Percentiles rank a stretch among this genome's conserved stretches.
Evolutionary conservation across 2,888 invertebrate genomes (phyloP).

Genomic region (Podotricha telesiphe): DNA sequence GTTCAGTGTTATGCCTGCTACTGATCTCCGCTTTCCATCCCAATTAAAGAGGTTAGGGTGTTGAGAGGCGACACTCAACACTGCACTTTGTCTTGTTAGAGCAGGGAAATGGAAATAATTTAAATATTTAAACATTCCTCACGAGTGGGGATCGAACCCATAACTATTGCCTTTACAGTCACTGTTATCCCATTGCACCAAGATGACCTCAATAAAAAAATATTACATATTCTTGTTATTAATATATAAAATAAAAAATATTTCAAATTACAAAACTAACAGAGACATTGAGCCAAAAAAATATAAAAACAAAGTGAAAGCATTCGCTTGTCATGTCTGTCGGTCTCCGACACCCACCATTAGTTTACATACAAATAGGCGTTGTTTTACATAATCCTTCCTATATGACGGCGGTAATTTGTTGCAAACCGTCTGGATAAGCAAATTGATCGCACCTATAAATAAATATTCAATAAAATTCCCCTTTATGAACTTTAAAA

Average conservation of each 20-base stretch:
- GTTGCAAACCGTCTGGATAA: constrained; percentile 78
- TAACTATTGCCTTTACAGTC: no score
- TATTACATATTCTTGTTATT: no score
- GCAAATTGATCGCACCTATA: constrained; percentile 75
- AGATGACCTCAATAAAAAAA: not conserved
- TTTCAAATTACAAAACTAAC: not conserved
- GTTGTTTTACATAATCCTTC: constrained; percentile 82
- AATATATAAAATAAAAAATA: no score
- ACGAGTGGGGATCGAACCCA: no score
- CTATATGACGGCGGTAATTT: constrained; percentile 77
- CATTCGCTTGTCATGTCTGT: constrained; percentile 51
- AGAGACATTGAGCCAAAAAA: constrained; percentile 7
- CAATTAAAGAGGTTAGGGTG: no score
- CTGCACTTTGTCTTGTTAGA: no score
- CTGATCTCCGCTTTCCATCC: no score
- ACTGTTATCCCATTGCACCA: no score
- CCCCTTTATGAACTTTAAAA: constrained; percentile 35
- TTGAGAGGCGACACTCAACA: no score
- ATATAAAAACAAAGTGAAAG: constrained; percentile 34
- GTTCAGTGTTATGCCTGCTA: no score
- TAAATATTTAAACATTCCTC: no score
- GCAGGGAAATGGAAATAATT: no score
- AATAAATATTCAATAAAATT: constrained; percentile 66
- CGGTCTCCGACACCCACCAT: constrained; percentile 69
- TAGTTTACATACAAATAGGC: constrained; percentile 82